A percentile compares a stretch with the other conserved stretches of the same genome.
Evolutionary conservation across 2,797 vertebrate genomes (phyloP).

Genomic region (Eulemur albifrons): DNA sequence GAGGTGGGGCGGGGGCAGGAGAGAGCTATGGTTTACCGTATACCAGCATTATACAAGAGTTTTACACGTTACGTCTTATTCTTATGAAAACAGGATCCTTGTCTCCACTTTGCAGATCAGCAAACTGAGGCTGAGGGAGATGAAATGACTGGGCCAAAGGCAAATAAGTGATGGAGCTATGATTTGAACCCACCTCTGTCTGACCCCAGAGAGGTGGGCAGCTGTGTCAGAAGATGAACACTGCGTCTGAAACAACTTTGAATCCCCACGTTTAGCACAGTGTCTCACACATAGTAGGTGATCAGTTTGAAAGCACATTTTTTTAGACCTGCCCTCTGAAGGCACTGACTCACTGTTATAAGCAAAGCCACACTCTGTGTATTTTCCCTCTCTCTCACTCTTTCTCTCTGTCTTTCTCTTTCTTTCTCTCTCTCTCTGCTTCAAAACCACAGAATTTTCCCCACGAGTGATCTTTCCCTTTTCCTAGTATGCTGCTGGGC

Average conservation of each 20-base stretch:
- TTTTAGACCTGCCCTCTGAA: background rate
- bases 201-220: background rate
- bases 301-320: background rate
- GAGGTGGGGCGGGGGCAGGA: background rate
- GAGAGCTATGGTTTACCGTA: background rate
- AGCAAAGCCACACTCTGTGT: background rate
- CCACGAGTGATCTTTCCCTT: background rate
- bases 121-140: background rate
- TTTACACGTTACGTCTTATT: background rate
- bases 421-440: background rate
- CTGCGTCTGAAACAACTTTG: background rate
- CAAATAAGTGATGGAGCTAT: background rate
- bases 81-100: background rate
- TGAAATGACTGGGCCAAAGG: background rate
- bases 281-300: background rate
- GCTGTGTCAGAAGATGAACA: background rate
- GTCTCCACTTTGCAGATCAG: background rate
- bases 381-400: background rate
- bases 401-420: no score
- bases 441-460: background rate
- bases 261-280: background rate
- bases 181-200: background rate
- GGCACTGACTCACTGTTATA: background rate
- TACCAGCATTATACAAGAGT: background rate
- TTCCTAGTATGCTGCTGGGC: background rate